A percentile compares a stretch with the other conserved stretches of the same genome.
phyloP scores from a whole-genome alignment of 2,888 invertebrate genomes.

The Diachrysia chrysitis region DNA sequence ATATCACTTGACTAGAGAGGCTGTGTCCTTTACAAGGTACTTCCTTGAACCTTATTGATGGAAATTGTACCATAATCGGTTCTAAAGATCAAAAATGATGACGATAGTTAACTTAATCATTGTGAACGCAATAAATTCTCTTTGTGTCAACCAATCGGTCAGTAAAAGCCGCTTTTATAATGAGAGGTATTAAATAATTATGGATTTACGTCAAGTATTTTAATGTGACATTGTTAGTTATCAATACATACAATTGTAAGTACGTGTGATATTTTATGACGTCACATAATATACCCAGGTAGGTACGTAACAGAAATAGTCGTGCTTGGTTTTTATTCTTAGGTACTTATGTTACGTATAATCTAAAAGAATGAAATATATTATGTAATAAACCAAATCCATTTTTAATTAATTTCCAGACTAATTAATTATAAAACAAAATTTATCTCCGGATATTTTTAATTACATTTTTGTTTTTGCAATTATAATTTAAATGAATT shows the following conservation, averaged over 20 bases:
- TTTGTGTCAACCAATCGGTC: not conserved
- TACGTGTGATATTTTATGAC: too few relatives aligned
- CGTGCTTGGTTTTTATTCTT: conserved; percentile 7
- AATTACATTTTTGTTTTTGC: not conserved
- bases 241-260: not conserved
- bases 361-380: not conserved
- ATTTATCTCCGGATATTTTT: not conserved
- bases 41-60: not conserved
- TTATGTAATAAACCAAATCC: not conserved
- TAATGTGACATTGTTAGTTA: conserved; percentile 12
- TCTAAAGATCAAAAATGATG: conserved; percentile 6
- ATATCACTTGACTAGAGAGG: too few relatives aligned
- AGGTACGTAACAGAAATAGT: not conserved
- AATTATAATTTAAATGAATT: too few relatives aligned
- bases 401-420: not conserved
- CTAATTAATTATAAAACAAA: not conserved
- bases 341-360: not conserved
- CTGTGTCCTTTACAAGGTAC: not conserved
- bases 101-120: not conserved
- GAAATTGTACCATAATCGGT: not conserved
- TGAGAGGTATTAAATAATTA: conserved; percentile 16
- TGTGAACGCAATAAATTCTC: not conserved
- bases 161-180: conserved; percentile 2
- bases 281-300: not conserved
- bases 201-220: conserved; percentile 12